Base-by-base conservation (phyloP, 92 coral and sea anemone species). In the Phymanthus crucifer region DNA sequence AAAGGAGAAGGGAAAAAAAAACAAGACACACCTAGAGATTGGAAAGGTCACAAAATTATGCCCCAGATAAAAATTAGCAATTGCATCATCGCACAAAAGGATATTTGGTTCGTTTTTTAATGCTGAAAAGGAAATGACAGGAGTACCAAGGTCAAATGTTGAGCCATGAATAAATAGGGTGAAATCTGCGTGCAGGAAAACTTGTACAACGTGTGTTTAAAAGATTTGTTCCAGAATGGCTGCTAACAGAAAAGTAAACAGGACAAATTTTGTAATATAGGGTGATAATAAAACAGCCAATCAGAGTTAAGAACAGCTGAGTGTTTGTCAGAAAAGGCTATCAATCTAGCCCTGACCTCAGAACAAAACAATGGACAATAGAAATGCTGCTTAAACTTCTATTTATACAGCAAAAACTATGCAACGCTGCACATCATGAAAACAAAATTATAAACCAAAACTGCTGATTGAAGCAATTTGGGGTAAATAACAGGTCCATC, bases 261-360 rank as follows among this genome's bases (percentile, higher is more conserved):
- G 29, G 29, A 29, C 29, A 7, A 29, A 12, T 61, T 61, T 61
- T 61, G 34, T 61, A 61, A 23, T 61, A 61, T 61, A 61, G 68
- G 68, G 35, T 61, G 68, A 61, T 61, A 14, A 24, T n/a, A 24
- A 23, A 5, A 8, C 3, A 61, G 29, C 68, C 68, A 61, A 61
- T 61, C 68, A 61, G 16, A 27, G 68, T 6, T 17, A 27, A 61
- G 68, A 61, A 61, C 10, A 8, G 3, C 16, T 11, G 10, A 61
- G 68, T 61, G 68, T 61, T 61, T 24, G 29, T 61, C 68, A 61
- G 3, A 24, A 61, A 61, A 61, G 68, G 68, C 36, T 61, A 61
- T 61, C 68, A 61, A 61, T 2, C 23, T 61, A 16, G 3, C 27
- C 35, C 27, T 61, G 68, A 61, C 68, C 68, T 24, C 35, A 61